phyloP scores from a whole-genome alignment of 2,888 invertebrate genomes.

The Tetanocera ferruginea region DNA sequence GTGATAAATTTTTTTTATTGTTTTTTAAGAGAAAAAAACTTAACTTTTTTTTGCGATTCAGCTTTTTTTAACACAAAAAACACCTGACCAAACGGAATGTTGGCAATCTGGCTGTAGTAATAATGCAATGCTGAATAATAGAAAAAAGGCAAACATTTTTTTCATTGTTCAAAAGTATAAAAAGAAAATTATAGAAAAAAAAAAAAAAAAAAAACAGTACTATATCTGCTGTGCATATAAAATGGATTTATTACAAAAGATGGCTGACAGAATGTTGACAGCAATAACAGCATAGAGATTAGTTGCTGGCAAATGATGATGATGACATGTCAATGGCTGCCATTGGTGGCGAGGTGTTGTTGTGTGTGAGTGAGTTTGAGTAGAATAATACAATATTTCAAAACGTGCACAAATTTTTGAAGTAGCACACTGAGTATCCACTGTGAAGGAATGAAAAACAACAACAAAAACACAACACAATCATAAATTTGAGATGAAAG shows the following conservation, averaged over 20 bases:
- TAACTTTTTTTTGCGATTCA: background rate
- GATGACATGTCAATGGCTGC: constrained; percentile 1
- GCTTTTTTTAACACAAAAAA: background rate
- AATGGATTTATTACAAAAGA: constrained; percentile 20
- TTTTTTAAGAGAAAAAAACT: background rate
- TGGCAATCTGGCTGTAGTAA: background rate
- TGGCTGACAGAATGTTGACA: constrained; percentile 23
- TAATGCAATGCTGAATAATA: background rate
- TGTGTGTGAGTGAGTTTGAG: too few relatives aligned
- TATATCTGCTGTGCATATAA: constrained; percentile 21
- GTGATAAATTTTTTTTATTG: background rate
- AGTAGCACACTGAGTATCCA: too few relatives aligned
- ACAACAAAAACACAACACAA: too few relatives aligned
- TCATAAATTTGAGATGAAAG: too few relatives aligned
- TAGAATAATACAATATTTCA: too few relatives aligned
- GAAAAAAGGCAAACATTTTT: background rate
- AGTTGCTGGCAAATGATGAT: constrained; percentile 16
- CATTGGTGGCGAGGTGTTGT: background rate
- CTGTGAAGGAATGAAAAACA: too few relatives aligned
- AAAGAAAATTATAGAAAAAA: background rate
- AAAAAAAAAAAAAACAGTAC: background rate
- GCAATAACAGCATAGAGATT: constrained; percentile 24
- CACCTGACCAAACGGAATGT: background rate
- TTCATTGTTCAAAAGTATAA: constrained; percentile 35
- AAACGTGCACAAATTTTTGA: too few relatives aligned